Percentiles rank a stretch among this genome's conserved stretches.
phyloP scores from a whole-genome alignment of 2,113 vertebrate species.

The Anseranas semipalmata region DNA sequence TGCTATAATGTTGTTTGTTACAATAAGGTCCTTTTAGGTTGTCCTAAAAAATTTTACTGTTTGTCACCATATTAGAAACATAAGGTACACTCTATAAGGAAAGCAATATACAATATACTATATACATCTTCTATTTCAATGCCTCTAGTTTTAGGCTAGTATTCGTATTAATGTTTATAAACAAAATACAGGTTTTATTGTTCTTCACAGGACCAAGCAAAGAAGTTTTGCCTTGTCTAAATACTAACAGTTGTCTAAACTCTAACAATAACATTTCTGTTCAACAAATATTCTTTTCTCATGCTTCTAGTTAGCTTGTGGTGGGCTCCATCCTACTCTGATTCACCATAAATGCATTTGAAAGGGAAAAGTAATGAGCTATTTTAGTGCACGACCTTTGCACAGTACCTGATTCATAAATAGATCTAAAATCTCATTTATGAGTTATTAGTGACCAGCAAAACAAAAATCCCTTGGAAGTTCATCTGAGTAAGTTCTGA shows the following conservation, averaged over 20 bases:
- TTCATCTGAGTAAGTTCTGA: not conserved
- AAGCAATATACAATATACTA: slow-evolving; percentile 73
- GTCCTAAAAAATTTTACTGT: slow-evolving; percentile 35
- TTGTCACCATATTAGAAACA: slow-evolving; percentile 45
- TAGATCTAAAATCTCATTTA: slow-evolving; percentile 9
- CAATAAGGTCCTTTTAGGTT: slow-evolving; percentile 35
- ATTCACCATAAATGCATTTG: slow-evolving; percentile 21
- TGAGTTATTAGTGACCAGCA: not conserved
- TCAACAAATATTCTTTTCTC: slow-evolving; percentile 9
- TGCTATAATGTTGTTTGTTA: not conserved
- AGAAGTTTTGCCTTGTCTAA: slow-evolving; percentile 46
- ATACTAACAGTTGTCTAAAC: slow-evolving; percentile 19
- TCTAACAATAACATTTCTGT: not conserved
- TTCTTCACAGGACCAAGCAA: slow-evolving; percentile 45
- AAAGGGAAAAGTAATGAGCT: slow-evolving; percentile 24
- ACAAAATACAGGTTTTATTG: slow-evolving; percentile 36
- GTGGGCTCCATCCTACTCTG: slow-evolving; percentile 17
- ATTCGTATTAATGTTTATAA: slow-evolving; percentile 60
- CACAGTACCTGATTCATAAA: slow-evolving; percentile 64
- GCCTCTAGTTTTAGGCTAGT: slow-evolving; percentile 43
- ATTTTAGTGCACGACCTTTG: slow-evolving; percentile 18
- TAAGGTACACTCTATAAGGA: slow-evolving; percentile 47
- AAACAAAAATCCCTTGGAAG: not conserved
- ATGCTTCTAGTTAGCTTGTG: slow-evolving; percentile 24
- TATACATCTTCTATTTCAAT: slow-evolving; percentile 40